Conservation (phyloP, 2,113 vertebrate genomes). For the Ciconia boyciana region DNA sequence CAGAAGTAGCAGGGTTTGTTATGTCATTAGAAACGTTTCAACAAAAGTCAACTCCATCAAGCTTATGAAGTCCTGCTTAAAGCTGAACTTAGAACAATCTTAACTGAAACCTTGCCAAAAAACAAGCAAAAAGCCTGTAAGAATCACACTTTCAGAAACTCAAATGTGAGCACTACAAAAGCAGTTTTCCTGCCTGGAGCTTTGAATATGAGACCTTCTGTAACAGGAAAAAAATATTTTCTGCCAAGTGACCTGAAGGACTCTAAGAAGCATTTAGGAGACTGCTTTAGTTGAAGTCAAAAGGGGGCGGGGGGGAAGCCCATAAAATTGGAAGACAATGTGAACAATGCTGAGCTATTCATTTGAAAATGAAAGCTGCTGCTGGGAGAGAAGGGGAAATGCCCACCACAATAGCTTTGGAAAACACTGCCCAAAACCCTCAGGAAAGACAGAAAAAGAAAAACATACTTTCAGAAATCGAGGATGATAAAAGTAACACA, state of each 20-base stretch:
- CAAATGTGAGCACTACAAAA: neutral
- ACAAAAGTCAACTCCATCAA: neutral
- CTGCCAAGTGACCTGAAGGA: neutral
- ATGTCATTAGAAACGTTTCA: neutral
- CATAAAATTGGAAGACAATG: neutral
- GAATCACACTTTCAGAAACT: neutral
- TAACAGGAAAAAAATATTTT: neutral
- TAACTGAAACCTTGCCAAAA: neutral
- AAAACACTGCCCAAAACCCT: neutral
- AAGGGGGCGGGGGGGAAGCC: neutral
- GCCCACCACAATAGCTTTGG: slow-evolving; percentile 3
- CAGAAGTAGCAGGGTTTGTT: neutral
- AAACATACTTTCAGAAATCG: neutral
- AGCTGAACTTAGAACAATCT: neutral
- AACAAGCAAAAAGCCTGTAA: neutral
- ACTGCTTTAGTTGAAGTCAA: neutral
- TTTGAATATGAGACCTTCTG: neutral
- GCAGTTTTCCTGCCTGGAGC: neutral
- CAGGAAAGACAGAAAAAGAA: neutral
- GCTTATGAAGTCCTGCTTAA: neutral
- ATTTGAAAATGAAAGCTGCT: slow-evolving; percentile 24
- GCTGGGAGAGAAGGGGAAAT: neutral
- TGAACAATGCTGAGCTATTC: slow-evolving; percentile 30
- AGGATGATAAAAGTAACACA: neutral
- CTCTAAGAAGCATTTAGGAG: neutral